A percentile compares a stretch with the other conserved stretches of the same genome.
Conservation (phyloP, 2,113 vertebrate species). For the Rhea pennata region DNA sequence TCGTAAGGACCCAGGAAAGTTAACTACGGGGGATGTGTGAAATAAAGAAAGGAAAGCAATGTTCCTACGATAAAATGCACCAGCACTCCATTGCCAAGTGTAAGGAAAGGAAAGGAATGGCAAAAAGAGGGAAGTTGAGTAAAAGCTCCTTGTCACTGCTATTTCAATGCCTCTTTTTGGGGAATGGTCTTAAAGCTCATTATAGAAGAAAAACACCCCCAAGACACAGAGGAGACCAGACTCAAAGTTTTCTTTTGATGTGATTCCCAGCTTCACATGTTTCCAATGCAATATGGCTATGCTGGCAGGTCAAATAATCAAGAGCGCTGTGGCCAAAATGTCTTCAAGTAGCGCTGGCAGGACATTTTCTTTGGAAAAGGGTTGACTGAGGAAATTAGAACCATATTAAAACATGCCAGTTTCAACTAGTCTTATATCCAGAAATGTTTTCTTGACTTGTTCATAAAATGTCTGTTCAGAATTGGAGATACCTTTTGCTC, state of each 20-base stretch:
- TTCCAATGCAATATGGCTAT: background rate
- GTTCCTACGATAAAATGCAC: background rate
- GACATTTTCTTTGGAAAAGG: background rate
- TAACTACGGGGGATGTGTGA: background rate
- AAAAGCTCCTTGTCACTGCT: background rate
- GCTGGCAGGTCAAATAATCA: background rate
- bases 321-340: background rate
- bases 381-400: background rate
- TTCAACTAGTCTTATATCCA: accelerated
- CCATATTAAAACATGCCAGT: accelerated
- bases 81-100: background rate
- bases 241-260: background rate
- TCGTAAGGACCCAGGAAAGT: background rate
- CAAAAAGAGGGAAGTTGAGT: background rate
- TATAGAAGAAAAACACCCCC: background rate
- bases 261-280: background rate
- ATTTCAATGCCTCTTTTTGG: background rate
- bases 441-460: background rate
- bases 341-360: background rate
- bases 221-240: background rate
- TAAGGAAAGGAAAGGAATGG: background rate
- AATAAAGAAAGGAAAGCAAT: background rate
- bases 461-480: background rate
- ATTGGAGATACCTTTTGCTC: background rate
- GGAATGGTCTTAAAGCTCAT: background rate